Evolutionary conservation across 2,113 vertebrate species (phyloP).

Genomic region (Morone saxatilis): DNA sequence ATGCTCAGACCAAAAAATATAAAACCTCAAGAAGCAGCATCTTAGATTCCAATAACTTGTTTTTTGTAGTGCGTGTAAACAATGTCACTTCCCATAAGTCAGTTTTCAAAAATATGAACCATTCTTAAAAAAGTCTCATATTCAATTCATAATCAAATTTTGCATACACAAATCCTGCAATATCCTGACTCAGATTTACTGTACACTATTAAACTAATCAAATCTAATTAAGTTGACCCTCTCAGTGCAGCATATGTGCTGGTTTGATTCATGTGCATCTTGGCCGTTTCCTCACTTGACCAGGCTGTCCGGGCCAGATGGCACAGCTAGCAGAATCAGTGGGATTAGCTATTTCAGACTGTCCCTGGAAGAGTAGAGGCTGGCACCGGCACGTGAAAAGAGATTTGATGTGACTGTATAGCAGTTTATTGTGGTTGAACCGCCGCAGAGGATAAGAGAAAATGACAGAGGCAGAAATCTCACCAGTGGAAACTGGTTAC

Average conservation of each 20-base stretch:
- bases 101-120: too few relatives aligned
- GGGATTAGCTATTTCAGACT: constrained; percentile 55
- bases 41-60: neutral
- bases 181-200: neutral
- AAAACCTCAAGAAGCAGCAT: neutral
- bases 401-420: constrained; percentile 42
- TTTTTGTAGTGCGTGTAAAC: too few relatives aligned
- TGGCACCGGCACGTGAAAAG: constrained; percentile 33
- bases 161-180: neutral
- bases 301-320: constrained; percentile 33
- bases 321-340: constrained; percentile 31
- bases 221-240: neutral
- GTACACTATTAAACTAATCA: constrained; percentile 8
- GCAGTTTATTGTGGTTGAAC: constrained; percentile 37
- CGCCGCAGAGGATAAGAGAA: neutral
- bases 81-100: too few relatives aligned
- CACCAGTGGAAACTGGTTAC: constrained; percentile 42
- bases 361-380: constrained; percentile 20
- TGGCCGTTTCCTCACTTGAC: constrained; percentile 39
- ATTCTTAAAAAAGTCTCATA: too few relatives aligned
- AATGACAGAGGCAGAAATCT: constrained; percentile 24
- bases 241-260: constrained; percentile 7
- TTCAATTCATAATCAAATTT: too few relatives aligned
- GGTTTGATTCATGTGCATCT: constrained; percentile 24
- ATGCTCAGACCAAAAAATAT: neutral